Percentiles rank a stretch among this genome's conserved stretches.
phyloP scores from a whole-genome alignment of 2,888 invertebrate genomes.

The Teinopalpus imperialis region DNA sequence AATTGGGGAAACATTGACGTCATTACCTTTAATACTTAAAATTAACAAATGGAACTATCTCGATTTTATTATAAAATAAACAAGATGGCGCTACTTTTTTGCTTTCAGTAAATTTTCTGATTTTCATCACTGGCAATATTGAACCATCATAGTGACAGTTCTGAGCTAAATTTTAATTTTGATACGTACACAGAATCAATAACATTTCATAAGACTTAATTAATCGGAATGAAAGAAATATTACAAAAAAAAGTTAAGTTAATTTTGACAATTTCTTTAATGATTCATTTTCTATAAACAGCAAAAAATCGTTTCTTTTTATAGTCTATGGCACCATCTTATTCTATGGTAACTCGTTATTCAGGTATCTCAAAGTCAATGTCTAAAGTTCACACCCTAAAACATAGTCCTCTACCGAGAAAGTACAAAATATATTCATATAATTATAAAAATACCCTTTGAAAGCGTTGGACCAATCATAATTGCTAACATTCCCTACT shows the following conservation, averaged over 20 bases:
- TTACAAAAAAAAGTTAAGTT: no score
- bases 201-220: no score
- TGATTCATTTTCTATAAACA: neutral
- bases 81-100: constrained; percentile 34
- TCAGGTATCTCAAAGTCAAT: constrained; percentile 52
- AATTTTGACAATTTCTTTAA: no score
- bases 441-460: constrained; percentile 34
- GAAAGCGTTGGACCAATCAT: constrained; percentile 73
- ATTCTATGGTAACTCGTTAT: constrained; percentile 74
- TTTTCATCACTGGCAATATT: constrained; percentile 24
- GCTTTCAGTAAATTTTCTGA: constrained; percentile 12
- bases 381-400: constrained; percentile 29
- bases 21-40: constrained; percentile 26
- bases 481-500: constrained; percentile 73
- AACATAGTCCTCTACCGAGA: constrained; percentile 36
- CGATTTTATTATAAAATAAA: constrained; percentile 22
- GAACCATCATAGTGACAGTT: constrained; percentile 2
- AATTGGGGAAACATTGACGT: constrained; percentile 20
- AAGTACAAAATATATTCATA: constrained; percentile 28
- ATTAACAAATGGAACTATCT: constrained; percentile 25
- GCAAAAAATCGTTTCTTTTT: neutral
- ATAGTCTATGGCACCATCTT: constrained; percentile 57
- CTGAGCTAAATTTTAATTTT: constrained; percentile 11
- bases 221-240: no score
- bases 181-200: neutral